These are phyloP conservation scores for Arenaria interpres DNA, from an alignment of 2,113 vertebrate species.

Conservation along the genomic window DNA sequence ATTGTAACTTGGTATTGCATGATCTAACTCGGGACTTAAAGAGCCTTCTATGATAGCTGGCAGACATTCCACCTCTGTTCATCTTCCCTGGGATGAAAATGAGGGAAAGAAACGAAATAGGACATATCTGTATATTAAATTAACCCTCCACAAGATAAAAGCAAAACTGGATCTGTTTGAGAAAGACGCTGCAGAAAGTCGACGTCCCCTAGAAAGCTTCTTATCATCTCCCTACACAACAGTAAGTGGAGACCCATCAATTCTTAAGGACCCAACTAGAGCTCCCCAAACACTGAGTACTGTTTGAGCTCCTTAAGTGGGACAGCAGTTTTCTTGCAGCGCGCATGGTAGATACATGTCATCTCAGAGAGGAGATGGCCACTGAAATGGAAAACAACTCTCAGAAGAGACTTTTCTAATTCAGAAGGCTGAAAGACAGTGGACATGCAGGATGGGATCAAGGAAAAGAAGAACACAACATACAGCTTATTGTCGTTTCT, in stretches of 20 bases:
- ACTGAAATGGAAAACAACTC: background rate
- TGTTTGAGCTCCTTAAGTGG: background rate
- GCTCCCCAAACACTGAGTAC: background rate
- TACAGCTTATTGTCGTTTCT: background rate
- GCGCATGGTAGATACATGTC: background rate
- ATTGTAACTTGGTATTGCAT: background rate
- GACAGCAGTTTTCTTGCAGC: background rate
- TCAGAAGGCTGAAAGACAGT: background rate
- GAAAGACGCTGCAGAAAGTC: background rate
- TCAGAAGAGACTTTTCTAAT: background rate
- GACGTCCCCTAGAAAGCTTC: background rate
- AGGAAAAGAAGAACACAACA: background rate
- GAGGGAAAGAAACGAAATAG: background rate
- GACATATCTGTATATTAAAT: background rate
- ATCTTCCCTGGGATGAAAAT: background rate
- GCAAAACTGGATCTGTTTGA: background rate
- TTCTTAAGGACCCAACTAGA: background rate
- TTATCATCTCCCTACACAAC: background rate
- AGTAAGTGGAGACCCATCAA: background rate
- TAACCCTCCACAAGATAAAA: background rate
- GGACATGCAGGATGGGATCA: background rate
- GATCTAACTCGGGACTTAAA: background rate
- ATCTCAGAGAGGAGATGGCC: background rate
- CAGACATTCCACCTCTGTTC: background rate
- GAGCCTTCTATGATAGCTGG: background rate